Evolutionary conservation across 2,797 vertebrate species (phyloP), one percentile per base, ranked within the genome.

Genomic region (Squalus acanthias): DNA sequence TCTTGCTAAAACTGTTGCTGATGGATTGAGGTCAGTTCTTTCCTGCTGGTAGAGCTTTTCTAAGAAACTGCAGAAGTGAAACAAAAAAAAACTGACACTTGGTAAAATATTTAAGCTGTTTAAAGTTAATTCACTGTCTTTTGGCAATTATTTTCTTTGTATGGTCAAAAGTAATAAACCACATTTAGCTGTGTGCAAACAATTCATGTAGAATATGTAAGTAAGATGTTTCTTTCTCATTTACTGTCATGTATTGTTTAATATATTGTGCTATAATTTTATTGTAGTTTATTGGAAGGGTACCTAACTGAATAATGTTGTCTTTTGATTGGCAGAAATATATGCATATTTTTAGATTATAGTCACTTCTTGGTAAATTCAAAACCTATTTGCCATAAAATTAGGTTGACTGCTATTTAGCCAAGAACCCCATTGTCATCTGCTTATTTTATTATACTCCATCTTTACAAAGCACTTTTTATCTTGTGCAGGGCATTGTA

Each of bases 51-150:
- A 29, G 15, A 76, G 50, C 46, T 95, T 72, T 74, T 20, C 70
- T 57, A 95, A 33, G 26, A 95, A 74, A 74, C 24, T 95, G 67
- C 93, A 95, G 93, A 95, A 95, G 67, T 95, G 94, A 95, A 74
- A 76, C 67, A 95, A 70, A 53, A 95, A 46, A 95, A 33, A 53
- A 46, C 12, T 95, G 50, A 76, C 70, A 57, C 50, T 46, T 9
- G 10, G 22, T 20, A 95, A 95, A 13, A 76, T 57, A 95, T 50
- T 95, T 95, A 57, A 95, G 26, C 50, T 72, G 94, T 57, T 29
- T 17, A 74, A 95, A 53, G 70, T 74, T 53, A 95, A 76, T 76
- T 60, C 94, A 76, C 10, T 39, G 1, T 39, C 91, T 93, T 93
- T 63, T 74, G 93, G 4, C 50, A 95, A 95, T 74, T 74, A 70